A percentile compares a stretch with the other conserved stretches of the same genome.
These are phyloP conservation scores for Oceanodroma tethys DNA, from an alignment of 2,113 vertebrate species.

Conservation along the genomic window DNA sequence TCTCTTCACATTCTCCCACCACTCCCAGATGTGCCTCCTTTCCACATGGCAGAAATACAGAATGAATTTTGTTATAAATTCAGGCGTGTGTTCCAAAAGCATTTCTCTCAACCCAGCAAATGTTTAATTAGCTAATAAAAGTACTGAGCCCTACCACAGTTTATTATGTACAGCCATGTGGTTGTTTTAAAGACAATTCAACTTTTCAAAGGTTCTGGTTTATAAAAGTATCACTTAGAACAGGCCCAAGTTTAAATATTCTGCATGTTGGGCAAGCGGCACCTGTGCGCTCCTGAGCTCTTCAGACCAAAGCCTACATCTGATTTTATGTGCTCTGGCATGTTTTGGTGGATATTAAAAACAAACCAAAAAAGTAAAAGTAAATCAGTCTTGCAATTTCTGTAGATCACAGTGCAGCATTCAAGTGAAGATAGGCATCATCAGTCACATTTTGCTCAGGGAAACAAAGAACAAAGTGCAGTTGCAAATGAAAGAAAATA, in stretches of 20 bases:
- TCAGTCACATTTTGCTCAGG: not conserved
- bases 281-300: not conserved
- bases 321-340: not conserved
- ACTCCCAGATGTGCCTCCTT: conserved; percentile 26
- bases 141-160: conserved; percentile 54
- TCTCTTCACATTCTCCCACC: not conserved
- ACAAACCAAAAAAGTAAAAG: not conserved
- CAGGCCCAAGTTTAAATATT: not conserved
- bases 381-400: not conserved
- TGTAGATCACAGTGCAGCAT: not conserved
- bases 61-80: conserved; percentile 29
- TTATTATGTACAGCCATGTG: conserved; percentile 53
- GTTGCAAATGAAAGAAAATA: not conserved
- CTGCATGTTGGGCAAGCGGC: not conserved
- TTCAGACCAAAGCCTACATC: not conserved
- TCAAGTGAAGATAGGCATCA: not conserved
- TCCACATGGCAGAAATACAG: conserved; percentile 6
- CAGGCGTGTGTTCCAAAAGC: conserved; percentile 26
- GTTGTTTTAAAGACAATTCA: conserved; percentile 22
- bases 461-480: not conserved
- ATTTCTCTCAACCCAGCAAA: not conserved
- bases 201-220: conserved; percentile 49
- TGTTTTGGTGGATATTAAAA: not conserved
- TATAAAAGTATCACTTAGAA: conserved; percentile 32
- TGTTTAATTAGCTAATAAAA: conserved; percentile 54